Evolutionary conservation across 2,797 vertebrate genomes (phyloP).

Genomic region (Micropoecilia bifurca): DNA sequence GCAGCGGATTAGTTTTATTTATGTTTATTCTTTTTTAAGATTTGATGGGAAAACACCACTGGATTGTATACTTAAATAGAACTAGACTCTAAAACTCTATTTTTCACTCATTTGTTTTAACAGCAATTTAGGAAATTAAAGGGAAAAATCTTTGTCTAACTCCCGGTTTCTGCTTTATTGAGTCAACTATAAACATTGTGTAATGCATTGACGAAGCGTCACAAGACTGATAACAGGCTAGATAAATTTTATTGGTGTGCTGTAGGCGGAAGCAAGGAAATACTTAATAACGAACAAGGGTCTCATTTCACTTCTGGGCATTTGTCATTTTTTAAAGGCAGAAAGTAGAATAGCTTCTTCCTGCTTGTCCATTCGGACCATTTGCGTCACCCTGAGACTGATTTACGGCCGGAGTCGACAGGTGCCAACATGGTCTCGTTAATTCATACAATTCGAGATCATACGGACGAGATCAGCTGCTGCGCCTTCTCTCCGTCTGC

Average conservation of each 20-base stretch:
- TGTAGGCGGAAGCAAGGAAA: slow-evolving; percentile 17
- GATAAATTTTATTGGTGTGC: slow-evolving; percentile 1
- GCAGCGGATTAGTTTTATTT: neutral
- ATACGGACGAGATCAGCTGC: slow-evolving; percentile 86
- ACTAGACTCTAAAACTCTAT: neutral
- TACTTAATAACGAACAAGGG: neutral
- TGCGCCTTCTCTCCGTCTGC: slow-evolving; percentile 84
- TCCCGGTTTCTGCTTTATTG: slow-evolving; percentile 53
- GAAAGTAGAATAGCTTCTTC: neutral
- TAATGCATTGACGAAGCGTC: slow-evolving; percentile 12
- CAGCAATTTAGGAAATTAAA: neutral
- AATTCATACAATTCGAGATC: slow-evolving; percentile 78
- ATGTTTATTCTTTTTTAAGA: neutral
- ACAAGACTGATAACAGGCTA: slow-evolving; percentile 38
- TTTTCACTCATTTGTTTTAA: neutral
- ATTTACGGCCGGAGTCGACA: neutral
- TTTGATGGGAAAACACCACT: neutral
- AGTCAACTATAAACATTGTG: slow-evolving; percentile 1
- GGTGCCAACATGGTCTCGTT: slow-evolving; percentile 81
- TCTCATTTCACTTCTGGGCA: neutral
- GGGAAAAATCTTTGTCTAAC: neutral
- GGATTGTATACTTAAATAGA: neutral
- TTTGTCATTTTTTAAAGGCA: too few relatives aligned
- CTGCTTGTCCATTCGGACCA: slow-evolving; percentile 3
- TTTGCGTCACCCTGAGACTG: slow-evolving; percentile 64